Percentiles rank a stretch among this genome's conserved stretches.
Conservation (phyloP, 2,888 invertebrate genomes). For the Tipula unca region DNA sequence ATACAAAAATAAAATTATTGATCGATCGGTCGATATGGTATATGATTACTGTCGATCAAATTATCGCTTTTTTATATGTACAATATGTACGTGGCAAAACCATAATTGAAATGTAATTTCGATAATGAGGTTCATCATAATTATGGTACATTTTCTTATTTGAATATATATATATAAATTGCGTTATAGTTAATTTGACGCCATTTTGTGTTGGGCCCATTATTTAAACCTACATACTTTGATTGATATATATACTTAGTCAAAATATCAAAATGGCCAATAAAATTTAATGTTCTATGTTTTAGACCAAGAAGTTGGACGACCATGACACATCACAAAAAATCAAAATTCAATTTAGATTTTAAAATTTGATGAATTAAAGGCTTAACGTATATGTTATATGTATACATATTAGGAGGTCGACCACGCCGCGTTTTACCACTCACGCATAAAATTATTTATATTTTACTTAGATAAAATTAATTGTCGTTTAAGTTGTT, state of each 20-base stretch:
- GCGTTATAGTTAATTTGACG: background rate
- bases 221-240: background rate
- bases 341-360: background rate
- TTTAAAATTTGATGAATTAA: background rate
- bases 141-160: background rate
- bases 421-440: background rate
- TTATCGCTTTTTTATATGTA: background rate
- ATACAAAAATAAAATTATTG: background rate
- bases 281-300: background rate
- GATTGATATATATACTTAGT: background rate
- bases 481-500: background rate
- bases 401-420: no score
- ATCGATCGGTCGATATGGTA: background rate
- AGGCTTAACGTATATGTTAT: background rate
- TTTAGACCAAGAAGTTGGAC: no score
- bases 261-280: background rate
- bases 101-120: conserved; percentile 8
- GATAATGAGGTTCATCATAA: background rate
- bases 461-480: background rate
- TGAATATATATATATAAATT: background rate
- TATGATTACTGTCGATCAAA: conserved; percentile 3
- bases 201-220: background rate
- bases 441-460: background rate
- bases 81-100: background rate
- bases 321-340: no score